Evolutionary conservation across 2,113 vertebrate species (phyloP), one percentile per base, ranked within the genome.

Genomic region (Lota lota): DNA sequence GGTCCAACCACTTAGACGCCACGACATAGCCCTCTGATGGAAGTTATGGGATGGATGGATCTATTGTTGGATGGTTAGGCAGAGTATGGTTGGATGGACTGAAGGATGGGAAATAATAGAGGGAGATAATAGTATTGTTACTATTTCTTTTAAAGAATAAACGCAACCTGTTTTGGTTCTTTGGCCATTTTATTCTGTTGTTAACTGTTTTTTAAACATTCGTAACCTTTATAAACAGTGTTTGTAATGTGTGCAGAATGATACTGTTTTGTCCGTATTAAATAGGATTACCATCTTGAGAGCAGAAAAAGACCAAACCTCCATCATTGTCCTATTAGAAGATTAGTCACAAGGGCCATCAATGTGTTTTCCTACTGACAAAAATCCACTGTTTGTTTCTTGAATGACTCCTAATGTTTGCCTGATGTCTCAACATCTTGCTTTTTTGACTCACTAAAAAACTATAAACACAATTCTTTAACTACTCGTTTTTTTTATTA

Each of bases 331-430:
- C 58, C 81, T 36, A 58, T 66, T 70, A 81, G 74, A 24, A 80
- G 82, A 85, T 85, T 80, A 79, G 79, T 88, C 84, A 83, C 81
- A 71, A 53, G 67, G 77, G 77, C 83, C 79, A 82, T 86, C 78
- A 77, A 79, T 77, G 63, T 84, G 10, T 51, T 51, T 11, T 51
- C 24, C 24, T 24, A 24, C 24, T 24, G 24, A 24, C 24, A 4
- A 51, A 51, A 51, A 1, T 75, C 84, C 85, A 3, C 12, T 84
- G 83, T 85, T 76, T 22, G 70, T 51, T 75, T 69, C 24, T 61
- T 59, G 62, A 59, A 22, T 82, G 79, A 86, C 77, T 84, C 56
- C 84, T 24, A 4, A 24, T 24, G 24, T 24, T 24, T 24, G 24
- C 85, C 72, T 83, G 62, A 79, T 84, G 70, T 80, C 79, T 68